phyloP scores from a whole-genome alignment of 1,140 invertebrate species.

The Trachymyrmex septentrionalis region DNA sequence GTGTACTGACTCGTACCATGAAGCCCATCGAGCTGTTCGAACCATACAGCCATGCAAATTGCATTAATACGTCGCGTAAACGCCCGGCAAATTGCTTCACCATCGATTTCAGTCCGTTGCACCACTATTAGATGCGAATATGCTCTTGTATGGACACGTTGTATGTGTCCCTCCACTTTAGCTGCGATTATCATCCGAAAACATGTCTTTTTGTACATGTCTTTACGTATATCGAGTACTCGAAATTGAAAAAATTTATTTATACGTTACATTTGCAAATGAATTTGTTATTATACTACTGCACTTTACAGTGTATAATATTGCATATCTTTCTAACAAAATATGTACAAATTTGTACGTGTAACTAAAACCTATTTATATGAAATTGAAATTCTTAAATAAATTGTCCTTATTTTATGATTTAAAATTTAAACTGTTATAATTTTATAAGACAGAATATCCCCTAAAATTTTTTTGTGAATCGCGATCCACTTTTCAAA shows the following conservation, averaged over 20 bases:
- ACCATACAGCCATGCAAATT: conserved; percentile 77
- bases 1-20: conserved; percentile 64
- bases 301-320: not conserved
- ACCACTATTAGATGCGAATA: conserved; percentile 65
- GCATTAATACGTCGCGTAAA: conserved; percentile 80
- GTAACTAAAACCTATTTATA: not conserved
- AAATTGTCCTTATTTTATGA: not conserved
- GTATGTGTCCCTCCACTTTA: conserved; percentile 7
- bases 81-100: conserved; percentile 79
- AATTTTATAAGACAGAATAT: not conserved
- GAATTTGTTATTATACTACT: not conserved
- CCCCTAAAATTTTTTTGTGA: no score
- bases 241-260: not conserved
- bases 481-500: no score
- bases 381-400: not conserved
- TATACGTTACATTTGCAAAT: not conserved
- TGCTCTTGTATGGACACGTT: conserved; percentile 49
- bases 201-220: not conserved
- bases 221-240: not conserved
- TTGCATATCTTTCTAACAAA: not conserved
- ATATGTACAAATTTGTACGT: not conserved
- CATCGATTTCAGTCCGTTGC: conserved; percentile 76
- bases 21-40: conserved; percentile 42
- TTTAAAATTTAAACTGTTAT: not conserved
- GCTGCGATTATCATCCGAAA: conserved; percentile 18